Conservation (phyloP, 2,888 invertebrate species). For the Ophion ellenae region DNA sequence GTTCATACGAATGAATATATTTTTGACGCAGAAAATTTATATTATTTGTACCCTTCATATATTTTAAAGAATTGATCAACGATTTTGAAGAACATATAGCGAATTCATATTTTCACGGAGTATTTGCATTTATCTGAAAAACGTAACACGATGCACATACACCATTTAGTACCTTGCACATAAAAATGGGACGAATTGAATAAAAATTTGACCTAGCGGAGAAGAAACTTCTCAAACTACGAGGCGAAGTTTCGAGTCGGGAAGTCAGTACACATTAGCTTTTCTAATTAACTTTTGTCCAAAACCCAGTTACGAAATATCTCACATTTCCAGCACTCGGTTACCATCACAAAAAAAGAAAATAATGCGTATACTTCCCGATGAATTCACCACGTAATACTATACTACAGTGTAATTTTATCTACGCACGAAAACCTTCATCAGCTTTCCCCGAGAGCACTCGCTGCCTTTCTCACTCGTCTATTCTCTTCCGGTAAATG, state of each 20-base stretch:
- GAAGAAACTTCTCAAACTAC: background rate
- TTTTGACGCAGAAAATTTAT: no score
- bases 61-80: no score
- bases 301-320: background rate
- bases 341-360: no score
- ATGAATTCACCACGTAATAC: slow-evolving; percentile 4
- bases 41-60: no score
- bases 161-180: no score
- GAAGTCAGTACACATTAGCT: no score
- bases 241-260: background rate
- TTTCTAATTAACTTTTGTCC: background rate
- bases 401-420: slow-evolving; percentile 31
- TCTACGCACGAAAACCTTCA: slow-evolving; percentile 7
- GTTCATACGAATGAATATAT: no score
- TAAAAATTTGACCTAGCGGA: background rate
- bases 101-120: no score
- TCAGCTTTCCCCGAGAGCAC: slow-evolving; percentile 18
- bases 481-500: slow-evolving; percentile 6
- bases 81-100: no score
- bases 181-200: background rate
- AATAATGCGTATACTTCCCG: background rate
- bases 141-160: no score
- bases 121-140: no score
- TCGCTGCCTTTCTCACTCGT: background rate
- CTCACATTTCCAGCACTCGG: background rate